Evolutionary conservation across 2,113 vertebrate genomes (phyloP), one percentile per base, ranked within the genome.

Genomic region (Poecilia latipinna): DNA sequence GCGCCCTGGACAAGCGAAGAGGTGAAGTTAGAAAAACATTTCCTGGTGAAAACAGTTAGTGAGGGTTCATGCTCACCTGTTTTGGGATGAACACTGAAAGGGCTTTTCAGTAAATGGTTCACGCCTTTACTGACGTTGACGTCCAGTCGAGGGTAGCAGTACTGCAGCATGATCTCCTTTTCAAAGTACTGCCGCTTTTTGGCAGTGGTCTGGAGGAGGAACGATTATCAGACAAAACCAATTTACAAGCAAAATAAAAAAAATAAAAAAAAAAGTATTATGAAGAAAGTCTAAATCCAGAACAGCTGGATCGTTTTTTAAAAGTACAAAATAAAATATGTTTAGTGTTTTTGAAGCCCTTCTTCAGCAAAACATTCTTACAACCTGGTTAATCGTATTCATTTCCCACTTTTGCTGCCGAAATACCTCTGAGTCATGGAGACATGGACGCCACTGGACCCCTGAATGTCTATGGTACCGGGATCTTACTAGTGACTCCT

Each of bases 11-110:
- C 57, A 4, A n/a, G 62, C 15, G 6, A 42, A 79, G 42, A 82
- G 5, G 24, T 70, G 19, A 0, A 31, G 6, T 72, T 44, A 62
- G 8, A 13, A 31, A 26, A 57, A n/a, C 22, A 5, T 24, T 28
- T 32, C 15, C 29, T 31, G 6, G 31, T 54, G 29, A 35, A 26
- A 44, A 51, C 42, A 28, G 3, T 2, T 8, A 1, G 33, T 28
- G 11, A 26, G 29, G 29, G 3, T 37, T 61, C 19, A 6, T 12
- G 22, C 68, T 84, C 35, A 96, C 97, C 97, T 64, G 98, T 99
- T 92, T 98, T 99, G 60, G 98, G 98, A 83, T 99, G 98, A 26
- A 99, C 96, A 11, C 97, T 98, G 86, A 99, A 99, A 7, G 98
- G 98, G 85, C 97, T 99, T 90, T 99, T 99, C 78, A 99, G 92